These are phyloP conservation scores for Sphyrna mokarran DNA, from an alignment of 2,113 vertebrate species.

Conservation along the genomic window DNA sequence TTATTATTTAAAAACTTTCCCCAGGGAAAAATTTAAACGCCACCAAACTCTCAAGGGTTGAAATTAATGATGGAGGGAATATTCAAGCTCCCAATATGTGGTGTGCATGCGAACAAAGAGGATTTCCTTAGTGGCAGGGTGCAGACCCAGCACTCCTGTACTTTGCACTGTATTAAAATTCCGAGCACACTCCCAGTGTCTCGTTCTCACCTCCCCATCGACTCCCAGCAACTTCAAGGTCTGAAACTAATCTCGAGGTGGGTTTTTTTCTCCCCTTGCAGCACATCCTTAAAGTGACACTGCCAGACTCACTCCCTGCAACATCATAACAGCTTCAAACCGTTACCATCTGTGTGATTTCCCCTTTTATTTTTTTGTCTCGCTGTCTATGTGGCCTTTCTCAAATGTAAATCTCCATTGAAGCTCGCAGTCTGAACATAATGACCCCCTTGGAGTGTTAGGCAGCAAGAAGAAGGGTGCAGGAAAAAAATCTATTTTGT, in stretches of 20 bases:
- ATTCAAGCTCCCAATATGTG: constrained; percentile 57
- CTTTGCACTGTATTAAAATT: constrained; percentile 69
- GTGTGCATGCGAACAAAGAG: constrained; percentile 69
- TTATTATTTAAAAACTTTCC: constrained; percentile 35
- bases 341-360: background rate
- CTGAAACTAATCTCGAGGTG: constrained; percentile 26
- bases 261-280: background rate
- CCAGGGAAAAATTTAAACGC: constrained; percentile 37
- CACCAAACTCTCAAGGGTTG: constrained; percentile 35
- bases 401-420: constrained; percentile 29
- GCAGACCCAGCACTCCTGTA: constrained; percentile 59
- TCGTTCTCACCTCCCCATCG: constrained; percentile 59
- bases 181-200: constrained; percentile 51
- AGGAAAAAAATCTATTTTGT: background rate
- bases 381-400: constrained; percentile 2
- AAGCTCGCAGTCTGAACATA: background rate
- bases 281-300: background rate
- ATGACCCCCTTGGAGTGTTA: background rate
- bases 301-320: too few relatives aligned
- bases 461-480: background rate
- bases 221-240: constrained; percentile 26
- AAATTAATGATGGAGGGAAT: constrained; percentile 41
- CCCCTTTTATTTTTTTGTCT: background rate
- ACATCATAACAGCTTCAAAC: constrained; percentile 6
- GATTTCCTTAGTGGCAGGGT: constrained; percentile 63